Evolutionary conservation across 1,140 invertebrate genomes (phyloP).

Genomic region (Procambarus virginalis): DNA sequence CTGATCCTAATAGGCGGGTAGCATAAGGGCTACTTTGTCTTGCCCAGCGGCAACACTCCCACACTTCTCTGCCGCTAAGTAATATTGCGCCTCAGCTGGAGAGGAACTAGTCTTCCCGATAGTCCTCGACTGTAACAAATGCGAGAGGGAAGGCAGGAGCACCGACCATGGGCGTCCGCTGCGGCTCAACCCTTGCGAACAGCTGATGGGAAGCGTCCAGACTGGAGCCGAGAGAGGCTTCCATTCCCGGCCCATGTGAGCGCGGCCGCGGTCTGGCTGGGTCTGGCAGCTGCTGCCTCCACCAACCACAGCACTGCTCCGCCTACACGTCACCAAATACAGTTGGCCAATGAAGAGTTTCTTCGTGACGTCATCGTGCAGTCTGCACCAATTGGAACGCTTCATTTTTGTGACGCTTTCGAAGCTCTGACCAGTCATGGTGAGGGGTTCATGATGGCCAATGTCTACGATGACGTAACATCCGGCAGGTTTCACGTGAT

Average conservation of each 20-base stretch:
- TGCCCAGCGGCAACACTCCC: constrained; percentile 12
- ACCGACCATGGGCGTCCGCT: constrained; percentile 13
- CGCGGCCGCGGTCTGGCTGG: constrained; percentile 46
- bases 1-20: constrained; percentile 48
- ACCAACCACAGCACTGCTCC: constrained; percentile 56
- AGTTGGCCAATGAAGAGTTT: constrained; percentile 27
- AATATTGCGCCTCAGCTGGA: constrained; percentile 18
- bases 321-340: constrained; percentile 46
- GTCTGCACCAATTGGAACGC: constrained; percentile 44
- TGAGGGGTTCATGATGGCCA: constrained; percentile 52
- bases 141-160: neutral
- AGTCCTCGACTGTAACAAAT: neutral
- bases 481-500: constrained; percentile 65
- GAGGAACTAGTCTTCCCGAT: neutral
- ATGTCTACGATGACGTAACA: constrained; percentile 60
- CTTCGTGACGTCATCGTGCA: constrained; percentile 39
- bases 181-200: constrained; percentile 43
- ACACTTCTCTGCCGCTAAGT: neutral
- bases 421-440: constrained; percentile 26
- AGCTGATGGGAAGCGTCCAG: constrained; percentile 63
- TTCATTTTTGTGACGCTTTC: constrained; percentile 40
- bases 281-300: constrained; percentile 53
- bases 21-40: constrained; percentile 38
- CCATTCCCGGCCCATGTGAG: constrained; percentile 59
- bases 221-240: constrained; percentile 49